Evolutionary conservation across 2,113 vertebrate genomes (phyloP).

Genomic region (Istiophorus platypterus): DNA sequence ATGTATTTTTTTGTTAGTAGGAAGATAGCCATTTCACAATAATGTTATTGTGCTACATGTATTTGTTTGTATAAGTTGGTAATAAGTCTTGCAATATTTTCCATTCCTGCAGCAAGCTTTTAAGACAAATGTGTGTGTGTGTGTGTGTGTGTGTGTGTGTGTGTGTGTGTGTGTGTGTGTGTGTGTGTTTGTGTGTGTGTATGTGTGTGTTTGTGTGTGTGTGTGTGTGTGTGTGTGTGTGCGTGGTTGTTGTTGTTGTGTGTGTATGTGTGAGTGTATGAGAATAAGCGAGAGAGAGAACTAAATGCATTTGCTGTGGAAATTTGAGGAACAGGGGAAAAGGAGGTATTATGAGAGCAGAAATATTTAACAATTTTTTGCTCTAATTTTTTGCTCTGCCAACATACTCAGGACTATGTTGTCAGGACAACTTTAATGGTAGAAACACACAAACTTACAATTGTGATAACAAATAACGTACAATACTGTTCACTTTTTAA

Average conservation of each 20-base stretch:
- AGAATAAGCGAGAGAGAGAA: neutral
- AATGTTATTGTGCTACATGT: neutral
- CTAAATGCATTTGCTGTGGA: constrained; percentile 43
- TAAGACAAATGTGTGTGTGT: neutral
- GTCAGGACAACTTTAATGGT: neutral
- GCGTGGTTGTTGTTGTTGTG: neutral
- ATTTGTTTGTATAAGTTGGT: neutral
- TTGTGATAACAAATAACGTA: neutral
- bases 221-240: neutral
- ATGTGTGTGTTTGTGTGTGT: neutral
- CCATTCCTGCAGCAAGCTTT: neutral
- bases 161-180: neutral
- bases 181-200: neutral
- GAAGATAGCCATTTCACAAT: neutral
- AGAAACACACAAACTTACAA: constrained; percentile 5
- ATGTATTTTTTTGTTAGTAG: neutral
- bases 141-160: neutral
- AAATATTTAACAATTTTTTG: constrained; percentile 24
- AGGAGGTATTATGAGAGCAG: constrained; percentile 37
- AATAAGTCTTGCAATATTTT: neutral
- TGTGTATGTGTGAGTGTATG: neutral
- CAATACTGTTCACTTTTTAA: neutral
- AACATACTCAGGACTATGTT: constrained; percentile 7
- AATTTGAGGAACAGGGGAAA: constrained; percentile 32
- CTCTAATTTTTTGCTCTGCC: constrained; percentile 37